Evolutionary conservation across 2,888 invertebrate genomes (phyloP).

Genomic region (Timandra comae): DNA sequence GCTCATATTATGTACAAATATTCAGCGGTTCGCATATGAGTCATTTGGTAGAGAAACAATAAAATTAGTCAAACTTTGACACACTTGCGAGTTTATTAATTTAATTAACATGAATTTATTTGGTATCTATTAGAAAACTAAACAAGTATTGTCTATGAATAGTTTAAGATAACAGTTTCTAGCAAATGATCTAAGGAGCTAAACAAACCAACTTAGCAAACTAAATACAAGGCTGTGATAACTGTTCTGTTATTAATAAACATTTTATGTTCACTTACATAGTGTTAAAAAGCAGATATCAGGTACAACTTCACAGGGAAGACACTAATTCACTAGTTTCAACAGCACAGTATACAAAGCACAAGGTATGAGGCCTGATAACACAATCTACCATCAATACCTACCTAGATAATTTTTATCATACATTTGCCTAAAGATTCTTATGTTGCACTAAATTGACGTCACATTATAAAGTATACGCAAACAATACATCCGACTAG

Average conservation of each 20-base stretch:
- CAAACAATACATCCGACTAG: slow-evolving; percentile 40
- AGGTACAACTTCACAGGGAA: neutral
- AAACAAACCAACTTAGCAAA: too few species aligned
- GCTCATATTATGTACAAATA: too few species aligned
- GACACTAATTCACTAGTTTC: slow-evolving; percentile 5
- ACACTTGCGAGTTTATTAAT: too few species aligned
- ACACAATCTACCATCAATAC: slow-evolving; percentile 50
- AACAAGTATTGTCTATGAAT: neutral
- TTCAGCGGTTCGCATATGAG: too few species aligned
- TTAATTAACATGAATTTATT: too few species aligned
- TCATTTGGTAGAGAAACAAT: too few species aligned
- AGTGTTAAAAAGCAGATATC: neutral
- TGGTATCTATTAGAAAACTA: too few species aligned
- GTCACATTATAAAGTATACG: slow-evolving; percentile 56
- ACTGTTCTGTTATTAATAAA: neutral
- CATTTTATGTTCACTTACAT: neutral
- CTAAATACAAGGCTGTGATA: neutral
- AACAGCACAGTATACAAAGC: slow-evolving; percentile 6
- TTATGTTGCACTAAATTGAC: slow-evolving; percentile 51
- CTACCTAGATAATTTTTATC: slow-evolving; percentile 61
- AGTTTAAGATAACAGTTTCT: too few species aligned
- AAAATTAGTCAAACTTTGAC: too few species aligned
- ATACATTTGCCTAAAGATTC: slow-evolving; percentile 57
- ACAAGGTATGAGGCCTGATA: slow-evolving; percentile 24
- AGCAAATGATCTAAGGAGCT: too few species aligned